These are phyloP conservation scores for Lycophotia porphyrea DNA, from an alignment of 2,888 invertebrate species.

Conservation along the genomic window DNA sequence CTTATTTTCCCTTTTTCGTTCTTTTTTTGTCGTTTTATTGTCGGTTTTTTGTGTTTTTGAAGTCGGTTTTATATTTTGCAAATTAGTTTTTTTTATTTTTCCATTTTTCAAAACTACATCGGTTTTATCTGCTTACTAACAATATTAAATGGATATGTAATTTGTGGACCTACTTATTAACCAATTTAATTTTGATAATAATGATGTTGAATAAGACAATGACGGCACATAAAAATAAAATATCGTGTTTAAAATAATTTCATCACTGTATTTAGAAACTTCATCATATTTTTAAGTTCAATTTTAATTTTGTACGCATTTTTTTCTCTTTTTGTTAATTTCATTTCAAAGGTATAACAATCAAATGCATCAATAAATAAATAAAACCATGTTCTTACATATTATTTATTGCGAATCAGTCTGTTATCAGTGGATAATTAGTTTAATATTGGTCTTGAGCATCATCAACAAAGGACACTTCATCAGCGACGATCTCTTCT, in stretches of 20 bases:
- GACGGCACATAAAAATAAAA: slow-evolving; percentile 23
- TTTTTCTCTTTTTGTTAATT: neutral
- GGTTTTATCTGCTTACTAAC: no score
- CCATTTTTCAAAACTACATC: no score
- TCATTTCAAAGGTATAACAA: neutral
- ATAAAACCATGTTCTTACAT: neutral
- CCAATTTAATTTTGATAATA: no score
- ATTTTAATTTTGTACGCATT: neutral
- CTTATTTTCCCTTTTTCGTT: no score
- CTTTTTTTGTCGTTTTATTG: no score
- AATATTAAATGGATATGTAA: no score
- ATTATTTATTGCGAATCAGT: slow-evolving; percentile 30
- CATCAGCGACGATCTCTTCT: slow-evolving; percentile 18
- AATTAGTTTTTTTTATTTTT: no score
- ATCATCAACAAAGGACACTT: slow-evolving; percentile 25
- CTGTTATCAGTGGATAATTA: neutral
- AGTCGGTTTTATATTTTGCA: no score
- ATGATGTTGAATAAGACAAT: no score
- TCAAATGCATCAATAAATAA: slow-evolving; percentile 12
- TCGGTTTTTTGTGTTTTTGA: no score
- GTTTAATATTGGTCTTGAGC: slow-evolving; percentile 14
- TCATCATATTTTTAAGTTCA: no score
- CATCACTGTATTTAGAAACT: slow-evolving; percentile 12
- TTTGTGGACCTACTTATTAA: no score
- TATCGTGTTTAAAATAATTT: neutral